Percentiles rank a stretch among this genome's conserved stretches.
Evolutionary conservation across 2,888 invertebrate species (phyloP).

Genomic region (Drosophila fulvimacula): DNA sequence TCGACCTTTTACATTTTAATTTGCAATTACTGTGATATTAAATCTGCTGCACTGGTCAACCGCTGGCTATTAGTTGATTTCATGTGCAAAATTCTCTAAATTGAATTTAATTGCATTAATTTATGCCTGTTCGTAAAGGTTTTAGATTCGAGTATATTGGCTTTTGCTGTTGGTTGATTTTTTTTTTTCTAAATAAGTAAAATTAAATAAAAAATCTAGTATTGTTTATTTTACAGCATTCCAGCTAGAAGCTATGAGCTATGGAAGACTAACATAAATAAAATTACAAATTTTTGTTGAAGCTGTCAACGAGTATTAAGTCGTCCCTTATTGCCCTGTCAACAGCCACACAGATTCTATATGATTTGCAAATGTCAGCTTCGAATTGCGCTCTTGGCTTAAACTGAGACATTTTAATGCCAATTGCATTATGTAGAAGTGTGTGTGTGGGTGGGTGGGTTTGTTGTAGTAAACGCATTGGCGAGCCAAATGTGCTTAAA

Average conservation of each 20-base stretch:
- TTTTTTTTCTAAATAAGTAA: too few species aligned
- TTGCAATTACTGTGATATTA: neutral
- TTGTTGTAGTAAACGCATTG: conserved; percentile 7
- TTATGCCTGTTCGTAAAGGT: neutral
- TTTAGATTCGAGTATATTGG: neutral
- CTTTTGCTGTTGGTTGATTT: neutral
- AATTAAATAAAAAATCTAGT: too few species aligned
- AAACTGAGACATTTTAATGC: neutral
- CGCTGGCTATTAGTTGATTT: neutral
- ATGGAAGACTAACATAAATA: too few species aligned
- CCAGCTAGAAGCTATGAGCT: too few species aligned
- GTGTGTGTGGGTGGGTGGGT: neutral
- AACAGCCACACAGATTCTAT: neutral
- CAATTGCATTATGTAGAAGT: neutral
- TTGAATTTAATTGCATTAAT: neutral
- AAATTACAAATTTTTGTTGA: too few species aligned
- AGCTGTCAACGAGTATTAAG: neutral
- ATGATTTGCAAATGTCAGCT: neutral
- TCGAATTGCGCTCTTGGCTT: neutral
- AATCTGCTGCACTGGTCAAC: neutral
- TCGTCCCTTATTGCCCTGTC: too few species aligned
- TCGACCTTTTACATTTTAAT: neutral
- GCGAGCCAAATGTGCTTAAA: conserved; percentile 15
- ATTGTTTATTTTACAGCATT: too few species aligned
- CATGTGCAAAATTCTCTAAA: neutral